Base-by-base conservation (phyloP, 2,797 vertebrate species). In the Hoplostethus mediterraneus region DNA sequence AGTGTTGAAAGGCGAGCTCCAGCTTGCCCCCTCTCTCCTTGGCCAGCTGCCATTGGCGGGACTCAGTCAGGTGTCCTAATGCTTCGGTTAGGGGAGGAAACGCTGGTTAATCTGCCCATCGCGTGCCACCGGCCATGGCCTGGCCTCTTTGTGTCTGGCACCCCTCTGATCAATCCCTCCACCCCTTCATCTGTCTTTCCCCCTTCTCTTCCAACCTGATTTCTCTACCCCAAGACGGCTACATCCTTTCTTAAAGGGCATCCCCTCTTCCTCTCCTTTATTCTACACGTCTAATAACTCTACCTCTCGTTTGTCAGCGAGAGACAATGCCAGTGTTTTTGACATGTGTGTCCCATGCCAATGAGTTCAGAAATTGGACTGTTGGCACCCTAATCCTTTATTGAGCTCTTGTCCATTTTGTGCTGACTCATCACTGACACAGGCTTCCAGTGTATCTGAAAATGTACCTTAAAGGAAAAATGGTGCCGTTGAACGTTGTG, bases 31-130 rank as follows among this genome's bases (percentile, higher is more conserved):
- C 72, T 78, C 84, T 68, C 90, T 90, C 85, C 88, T 87, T 93
- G 91, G 89, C 89, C 76, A 75, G 48, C 90, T 92, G 89, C 90
- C 90, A 93, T 94, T 93, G 92, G 91, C 73, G 84, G 92, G 89
- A 89, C 87, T 90, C 90, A 87, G 90, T 93, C 93, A 94, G 93
- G 93, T 93, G 91, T 89, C 88, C 90, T 93, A 93, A 93, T 92
- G 90, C 90, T 92, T 90, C 92, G 79, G 89, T 90, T 93, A 91
- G 89, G 89, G 90, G 91, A 90, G 92, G 91, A 93, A 93, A 90
- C 88, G 89, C 87, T 87, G 87, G 86, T 93, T 93, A 92, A 90
- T 94, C 93, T 92, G 92, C 87, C 92, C 92, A 92, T 93, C 89
- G 90, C 92, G 90, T 94, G 94, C 92, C 91, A 91, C 89, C 66